Evolutionary conservation across 2,888 invertebrate species (phyloP).

Genomic region (Xanthia togata): DNA sequence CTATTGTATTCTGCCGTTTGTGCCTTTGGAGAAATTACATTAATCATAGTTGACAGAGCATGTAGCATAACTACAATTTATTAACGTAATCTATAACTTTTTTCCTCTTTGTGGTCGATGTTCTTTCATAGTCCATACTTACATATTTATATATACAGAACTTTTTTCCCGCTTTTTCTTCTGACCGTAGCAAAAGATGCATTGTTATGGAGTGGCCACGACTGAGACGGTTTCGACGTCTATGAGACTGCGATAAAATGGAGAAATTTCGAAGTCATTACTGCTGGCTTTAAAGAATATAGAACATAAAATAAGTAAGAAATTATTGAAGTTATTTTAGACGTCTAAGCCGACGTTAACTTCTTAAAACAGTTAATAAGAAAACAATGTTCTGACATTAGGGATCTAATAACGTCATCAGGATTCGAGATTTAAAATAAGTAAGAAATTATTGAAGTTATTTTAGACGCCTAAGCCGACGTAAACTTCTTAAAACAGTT

Average conservation of each 20-base stretch:
- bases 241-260: conserved; percentile 28
- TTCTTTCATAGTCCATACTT: conserved; percentile 29
- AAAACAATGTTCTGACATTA: conserved; percentile 1
- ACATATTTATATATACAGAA: conserved; percentile 52
- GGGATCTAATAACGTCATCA: neutral
- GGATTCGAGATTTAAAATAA: conserved; percentile 11
- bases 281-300: conserved; percentile 12
- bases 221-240: conserved; percentile 34
- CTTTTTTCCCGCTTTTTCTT: conserved; percentile 32
- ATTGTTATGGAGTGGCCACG: conserved; percentile 52
- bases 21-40: conserved; percentile 17
- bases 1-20: conserved; percentile 3
- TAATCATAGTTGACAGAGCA: conserved; percentile 41
- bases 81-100: conserved; percentile 47
- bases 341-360: neutral
- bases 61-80: conserved; percentile 50
- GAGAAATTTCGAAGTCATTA: neutral
- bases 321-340: neutral
- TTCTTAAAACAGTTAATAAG: neutral
- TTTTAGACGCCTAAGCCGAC: neutral
- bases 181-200: conserved; percentile 55
- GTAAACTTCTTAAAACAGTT: neutral
- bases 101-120: conserved; percentile 22
- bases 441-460: neutral
- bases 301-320: conserved; percentile 12